These are phyloP conservation scores for Pseudonaja textilis DNA, from an alignment of 2,113 vertebrate genomes.

Conservation along the genomic window DNA sequence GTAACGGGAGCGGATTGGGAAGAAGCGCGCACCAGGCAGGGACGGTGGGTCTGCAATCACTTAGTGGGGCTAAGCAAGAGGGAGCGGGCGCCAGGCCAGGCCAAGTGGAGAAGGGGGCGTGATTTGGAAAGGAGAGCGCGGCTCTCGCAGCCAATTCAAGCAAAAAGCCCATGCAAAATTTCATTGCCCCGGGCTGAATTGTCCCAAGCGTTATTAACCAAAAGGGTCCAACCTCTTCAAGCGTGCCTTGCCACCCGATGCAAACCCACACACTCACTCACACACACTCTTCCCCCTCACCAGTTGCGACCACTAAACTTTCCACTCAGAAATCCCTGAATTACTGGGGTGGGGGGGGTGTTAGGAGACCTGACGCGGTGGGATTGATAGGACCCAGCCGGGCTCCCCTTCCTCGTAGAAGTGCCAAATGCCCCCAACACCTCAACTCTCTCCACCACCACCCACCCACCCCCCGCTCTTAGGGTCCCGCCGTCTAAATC, in stretches of 20 bases:
- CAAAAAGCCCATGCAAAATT: not conserved
- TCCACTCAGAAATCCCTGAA: not conserved
- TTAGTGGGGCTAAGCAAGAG: not conserved
- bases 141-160: not conserved
- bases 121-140: not conserved
- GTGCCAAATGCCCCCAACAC: not conserved
- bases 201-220: not conserved
- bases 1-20: not conserved
- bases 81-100: conserved; percentile 7
- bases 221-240: not conserved
- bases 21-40: not conserved
- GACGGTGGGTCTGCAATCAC: conserved; percentile 17
- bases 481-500: not conserved
- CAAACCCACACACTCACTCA: not conserved
- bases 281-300: not conserved
- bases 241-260: not conserved
- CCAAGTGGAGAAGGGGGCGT: not conserved
- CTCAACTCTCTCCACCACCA: too few species aligned
- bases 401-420: not conserved
- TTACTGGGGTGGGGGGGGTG: not conserved
- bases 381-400: not conserved
- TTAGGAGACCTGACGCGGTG: not conserved
- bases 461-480: too few species aligned
- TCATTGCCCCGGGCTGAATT: not conserved
- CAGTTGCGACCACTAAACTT: not conserved